Conservation (phyloP, 2,888 invertebrate genomes). For the Drosophila conformis region DNA sequence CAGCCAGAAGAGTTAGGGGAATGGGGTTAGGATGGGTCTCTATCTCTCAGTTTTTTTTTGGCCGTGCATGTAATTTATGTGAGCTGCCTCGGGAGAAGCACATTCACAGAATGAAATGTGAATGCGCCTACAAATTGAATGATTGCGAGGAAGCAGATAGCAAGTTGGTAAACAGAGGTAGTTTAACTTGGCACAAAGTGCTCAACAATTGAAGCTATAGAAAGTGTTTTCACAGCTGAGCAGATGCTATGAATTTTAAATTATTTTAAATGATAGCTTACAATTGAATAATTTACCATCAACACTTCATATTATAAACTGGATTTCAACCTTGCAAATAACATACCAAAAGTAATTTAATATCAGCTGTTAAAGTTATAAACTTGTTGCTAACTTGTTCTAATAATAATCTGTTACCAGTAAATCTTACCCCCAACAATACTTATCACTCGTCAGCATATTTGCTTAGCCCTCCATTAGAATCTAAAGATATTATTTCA, state of each 20-base stretch:
- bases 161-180: background rate
- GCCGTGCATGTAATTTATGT: conserved; percentile 71
- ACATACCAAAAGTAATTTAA: background rate
- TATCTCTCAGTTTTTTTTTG: background rate
- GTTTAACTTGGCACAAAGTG: background rate
- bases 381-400: background rate
- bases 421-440: background rate
- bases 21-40: background rate
- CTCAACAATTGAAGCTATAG: background rate
- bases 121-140: conserved; percentile 27
- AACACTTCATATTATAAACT: too few relatives aligned
- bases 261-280: background rate
- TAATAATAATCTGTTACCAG: background rate
- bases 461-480: conserved; percentile 23
- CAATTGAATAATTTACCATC: too few relatives aligned
- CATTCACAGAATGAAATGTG: conserved; percentile 44
- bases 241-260: background rate
- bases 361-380: background rate
- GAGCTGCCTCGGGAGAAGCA: conserved; percentile 70
- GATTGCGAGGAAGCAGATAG: conserved; percentile 1
- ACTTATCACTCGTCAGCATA: background rate
- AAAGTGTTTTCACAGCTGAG: background rate
- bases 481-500: conserved; percentile 40
- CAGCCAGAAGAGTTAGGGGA: conserved; percentile 12
- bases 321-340: too few relatives aligned